These are phyloP conservation scores for Takifugu flavidus DNA, from an alignment of 2,113 vertebrate genomes.

Conservation along the genomic window DNA sequence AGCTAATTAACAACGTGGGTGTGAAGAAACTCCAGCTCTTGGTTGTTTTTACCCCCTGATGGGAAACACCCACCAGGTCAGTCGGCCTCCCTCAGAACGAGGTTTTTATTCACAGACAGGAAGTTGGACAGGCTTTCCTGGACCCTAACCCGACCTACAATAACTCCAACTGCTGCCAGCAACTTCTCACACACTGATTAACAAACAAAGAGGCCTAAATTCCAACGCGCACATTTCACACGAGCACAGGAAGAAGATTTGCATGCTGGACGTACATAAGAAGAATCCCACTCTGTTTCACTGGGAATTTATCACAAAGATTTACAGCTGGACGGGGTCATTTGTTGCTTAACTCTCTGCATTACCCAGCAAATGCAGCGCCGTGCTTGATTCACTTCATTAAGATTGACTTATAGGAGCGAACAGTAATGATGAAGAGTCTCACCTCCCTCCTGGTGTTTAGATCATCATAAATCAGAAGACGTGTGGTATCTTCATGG, in stretches of 20 bases:
- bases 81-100: conserved; percentile 26
- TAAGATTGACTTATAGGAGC: no score
- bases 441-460: background rate
- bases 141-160: background rate
- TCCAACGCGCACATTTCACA: background rate
- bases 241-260: background rate
- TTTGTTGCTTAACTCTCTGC: no score
- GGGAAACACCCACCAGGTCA: conserved; percentile 53
- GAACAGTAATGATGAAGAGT: background rate
- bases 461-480: background rate
- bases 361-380: no score
- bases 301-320: no score
- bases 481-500: no score
- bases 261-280: no score
- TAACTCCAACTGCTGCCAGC: background rate
- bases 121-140: conserved; percentile 48
- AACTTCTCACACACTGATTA: conserved; percentile 9
- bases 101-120: conserved; percentile 57
- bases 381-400: no score
- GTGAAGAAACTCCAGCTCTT: conserved; percentile 50
- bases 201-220: conserved; percentile 2
- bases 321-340: no score
- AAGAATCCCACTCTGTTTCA: no score
- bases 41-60: conserved; percentile 67
- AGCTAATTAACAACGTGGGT: conserved; percentile 60